These are phyloP conservation scores for Acrocyrtus sp. DNA, from an alignment of 2,888 invertebrate species.

Conservation along the genomic window DNA sequence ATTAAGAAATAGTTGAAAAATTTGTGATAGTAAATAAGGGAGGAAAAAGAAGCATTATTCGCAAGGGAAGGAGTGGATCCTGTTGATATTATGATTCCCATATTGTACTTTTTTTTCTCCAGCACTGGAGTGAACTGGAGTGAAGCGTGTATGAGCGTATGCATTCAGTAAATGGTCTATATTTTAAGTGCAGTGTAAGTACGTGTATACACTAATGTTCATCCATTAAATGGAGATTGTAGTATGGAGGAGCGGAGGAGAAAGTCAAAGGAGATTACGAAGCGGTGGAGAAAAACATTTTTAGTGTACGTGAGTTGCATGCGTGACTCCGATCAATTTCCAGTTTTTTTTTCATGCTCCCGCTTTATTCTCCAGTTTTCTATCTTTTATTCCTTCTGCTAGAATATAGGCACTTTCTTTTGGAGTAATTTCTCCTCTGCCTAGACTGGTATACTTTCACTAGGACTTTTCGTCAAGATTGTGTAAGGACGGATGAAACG, in stretches of 20 bases:
- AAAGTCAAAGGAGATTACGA: conserved; percentile 27
- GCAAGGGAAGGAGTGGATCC: too few relatives aligned
- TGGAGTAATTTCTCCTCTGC: neutral
- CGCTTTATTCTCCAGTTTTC: too few relatives aligned
- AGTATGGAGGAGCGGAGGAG: conserved; percentile 5
- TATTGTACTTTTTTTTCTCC: too few relatives aligned
- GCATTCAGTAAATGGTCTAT: too few relatives aligned
- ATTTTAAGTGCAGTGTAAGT: neutral
- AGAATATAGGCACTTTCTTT: neutral
- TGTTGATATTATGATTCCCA: too few relatives aligned
- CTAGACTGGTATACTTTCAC: neutral
- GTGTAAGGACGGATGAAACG: neutral
- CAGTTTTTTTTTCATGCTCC: conserved; percentile 9
- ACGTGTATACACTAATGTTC: neutral
- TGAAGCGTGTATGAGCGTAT: too few relatives aligned
- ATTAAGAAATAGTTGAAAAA: too few relatives aligned
- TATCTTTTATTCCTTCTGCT: conserved; percentile 5
- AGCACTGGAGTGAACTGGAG: too few relatives aligned
- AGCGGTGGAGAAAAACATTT: conserved; percentile 13
- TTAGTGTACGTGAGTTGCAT: conserved; percentile 31
- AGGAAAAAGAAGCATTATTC: too few relatives aligned
- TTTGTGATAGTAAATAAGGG: too few relatives aligned
- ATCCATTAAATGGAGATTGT: conserved; percentile 28
- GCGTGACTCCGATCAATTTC: conserved; percentile 38
- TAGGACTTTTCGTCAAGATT: conserved; percentile 13